phyloP scores from a whole-genome alignment of 1,140 invertebrate genomes.

The Trinorchestia longiramus region DNA sequence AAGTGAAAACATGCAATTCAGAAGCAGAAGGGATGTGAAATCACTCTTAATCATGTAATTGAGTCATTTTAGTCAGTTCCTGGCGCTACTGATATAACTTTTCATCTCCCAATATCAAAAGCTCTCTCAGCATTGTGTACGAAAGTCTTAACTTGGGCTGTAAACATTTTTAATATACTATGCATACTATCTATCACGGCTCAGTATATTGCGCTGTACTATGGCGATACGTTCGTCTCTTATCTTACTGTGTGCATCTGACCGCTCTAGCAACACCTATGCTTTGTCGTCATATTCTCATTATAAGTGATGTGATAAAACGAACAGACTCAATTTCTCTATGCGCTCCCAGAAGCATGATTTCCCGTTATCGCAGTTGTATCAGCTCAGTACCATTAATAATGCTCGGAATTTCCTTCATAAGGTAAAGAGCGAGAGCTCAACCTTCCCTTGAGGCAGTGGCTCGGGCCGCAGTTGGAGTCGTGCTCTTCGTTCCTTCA shows the following conservation, averaged over 20 bases:
- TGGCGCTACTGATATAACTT: no score
- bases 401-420: neutral
- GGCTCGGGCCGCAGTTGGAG: neutral
- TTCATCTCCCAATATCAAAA: no score
- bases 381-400: neutral
- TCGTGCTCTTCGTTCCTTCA: neutral
- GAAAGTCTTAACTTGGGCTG: no score
- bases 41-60: no score
- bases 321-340: neutral
- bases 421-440: neutral
- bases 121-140: no score
- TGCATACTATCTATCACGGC: no score
- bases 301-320: neutral
- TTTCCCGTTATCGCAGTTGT: neutral
- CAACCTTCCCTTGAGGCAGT: neutral
- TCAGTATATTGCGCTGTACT: neutral
- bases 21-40: no score
- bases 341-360: neutral
- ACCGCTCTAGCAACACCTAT: neutral
- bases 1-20: no score
- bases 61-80: no score
- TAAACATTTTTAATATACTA: no score
- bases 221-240: neutral
- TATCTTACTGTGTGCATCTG: neutral
- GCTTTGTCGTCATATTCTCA: neutral